Evolutionary conservation across 1,140 invertebrate species (phyloP).

Genomic region (Drosophila pandora): DNA sequence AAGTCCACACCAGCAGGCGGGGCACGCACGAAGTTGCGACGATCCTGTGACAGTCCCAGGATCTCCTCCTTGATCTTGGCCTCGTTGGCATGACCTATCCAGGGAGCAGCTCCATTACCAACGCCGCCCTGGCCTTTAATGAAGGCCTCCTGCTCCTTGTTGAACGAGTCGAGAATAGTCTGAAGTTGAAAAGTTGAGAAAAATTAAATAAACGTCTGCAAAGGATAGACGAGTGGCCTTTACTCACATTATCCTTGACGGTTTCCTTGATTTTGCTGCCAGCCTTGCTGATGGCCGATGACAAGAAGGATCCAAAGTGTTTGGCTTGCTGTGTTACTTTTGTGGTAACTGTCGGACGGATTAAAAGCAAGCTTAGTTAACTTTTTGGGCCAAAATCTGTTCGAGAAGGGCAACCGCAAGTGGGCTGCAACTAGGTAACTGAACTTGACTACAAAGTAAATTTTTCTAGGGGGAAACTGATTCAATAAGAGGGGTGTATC

Average conservation of each 20-base stretch:
- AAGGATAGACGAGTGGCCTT: background rate
- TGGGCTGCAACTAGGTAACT: constrained; percentile 42
- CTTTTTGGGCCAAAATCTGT: background rate
- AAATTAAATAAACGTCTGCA: background rate
- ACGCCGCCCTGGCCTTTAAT: constrained; percentile 92
- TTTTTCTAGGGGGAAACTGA: constrained; percentile 16
- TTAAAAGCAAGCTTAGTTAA: constrained; percentile 14
- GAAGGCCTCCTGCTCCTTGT: constrained; percentile 98
- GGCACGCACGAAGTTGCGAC: constrained; percentile 97
- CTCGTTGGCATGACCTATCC: constrained; percentile 95
- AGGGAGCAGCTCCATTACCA: constrained; percentile 93
- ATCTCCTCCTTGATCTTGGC: constrained; percentile 96
- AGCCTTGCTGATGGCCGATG: constrained; percentile 95
- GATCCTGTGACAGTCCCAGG: constrained; percentile 97
- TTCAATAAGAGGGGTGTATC: background rate
- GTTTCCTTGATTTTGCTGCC: constrained; percentile 97
- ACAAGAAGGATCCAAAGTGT: constrained; percentile 95
- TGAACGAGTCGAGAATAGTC: constrained; percentile 97
- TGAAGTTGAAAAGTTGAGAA: constrained; percentile 83
- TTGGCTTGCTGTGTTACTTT: constrained; percentile 96
- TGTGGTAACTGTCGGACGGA: constrained; percentile 88
- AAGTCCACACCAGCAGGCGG: constrained; percentile 98
- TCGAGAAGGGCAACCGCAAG: constrained; percentile 19
- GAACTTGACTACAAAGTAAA: constrained; percentile 69
- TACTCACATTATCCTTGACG: constrained; percentile 97